These are phyloP conservation scores for Triplophysa siluroides DNA, from an alignment of 2,113 vertebrate species.

Conservation along the genomic window DNA sequence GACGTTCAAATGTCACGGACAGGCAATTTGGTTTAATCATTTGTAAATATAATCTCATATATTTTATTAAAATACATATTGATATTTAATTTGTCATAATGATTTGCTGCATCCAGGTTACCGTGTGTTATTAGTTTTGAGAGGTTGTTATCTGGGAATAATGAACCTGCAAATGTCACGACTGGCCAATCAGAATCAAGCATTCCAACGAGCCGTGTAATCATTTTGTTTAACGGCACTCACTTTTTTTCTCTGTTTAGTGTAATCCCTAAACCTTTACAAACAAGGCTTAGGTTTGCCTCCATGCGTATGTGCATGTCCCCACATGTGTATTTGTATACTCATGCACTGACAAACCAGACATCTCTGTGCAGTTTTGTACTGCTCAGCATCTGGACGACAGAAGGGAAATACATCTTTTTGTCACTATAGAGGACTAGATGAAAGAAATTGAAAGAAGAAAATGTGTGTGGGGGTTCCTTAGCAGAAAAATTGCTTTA, in stretches of 20 bases:
- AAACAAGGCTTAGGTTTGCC: not conserved
- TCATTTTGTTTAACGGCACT: not conserved
- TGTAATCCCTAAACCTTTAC: not conserved
- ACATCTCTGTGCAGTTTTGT: not conserved
- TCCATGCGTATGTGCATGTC: not conserved
- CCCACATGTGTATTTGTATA: not conserved
- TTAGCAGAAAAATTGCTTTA: slow-evolving; percentile 12
- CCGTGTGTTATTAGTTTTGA: too few species aligned
- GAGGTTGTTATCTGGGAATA: too few species aligned
- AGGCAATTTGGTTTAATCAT: too few species aligned
- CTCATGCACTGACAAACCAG: not conserved
- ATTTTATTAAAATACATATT: too few species aligned
- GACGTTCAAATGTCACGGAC: too few species aligned
- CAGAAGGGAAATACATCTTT: slow-evolving; percentile 18
- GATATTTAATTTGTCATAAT: too few species aligned
- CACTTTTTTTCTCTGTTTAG: not conserved
- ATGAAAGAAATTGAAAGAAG: not conserved
- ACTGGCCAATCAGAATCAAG: too few species aligned
- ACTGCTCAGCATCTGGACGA: not conserved
- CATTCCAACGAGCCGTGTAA: too few species aligned
- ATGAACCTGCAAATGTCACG: too few species aligned
- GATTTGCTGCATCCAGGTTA: too few species aligned
- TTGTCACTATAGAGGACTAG: slow-evolving; percentile 10
- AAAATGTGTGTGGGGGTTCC: not conserved
- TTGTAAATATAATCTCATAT: too few species aligned